Percentiles rank a stretch among this genome's conserved stretches.
phyloP scores from a whole-genome alignment of 2,113 vertebrate species.

The Notarius lentiginosus region DNA sequence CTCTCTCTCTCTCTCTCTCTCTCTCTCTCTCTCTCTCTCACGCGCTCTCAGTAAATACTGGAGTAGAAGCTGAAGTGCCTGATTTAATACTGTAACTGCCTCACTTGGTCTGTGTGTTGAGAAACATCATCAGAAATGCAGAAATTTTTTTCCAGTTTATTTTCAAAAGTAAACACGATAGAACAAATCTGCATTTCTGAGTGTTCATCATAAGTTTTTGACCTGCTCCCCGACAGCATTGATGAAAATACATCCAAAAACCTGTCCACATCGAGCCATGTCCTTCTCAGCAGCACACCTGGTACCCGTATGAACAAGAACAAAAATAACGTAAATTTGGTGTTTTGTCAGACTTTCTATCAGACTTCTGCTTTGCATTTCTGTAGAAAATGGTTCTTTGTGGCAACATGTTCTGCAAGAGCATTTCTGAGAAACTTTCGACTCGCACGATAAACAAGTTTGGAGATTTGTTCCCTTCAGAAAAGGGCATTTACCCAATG shows the following conservation, averaged over 20 bases:
- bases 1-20: too few relatives aligned
- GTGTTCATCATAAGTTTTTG: not conserved
- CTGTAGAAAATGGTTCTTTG: not conserved
- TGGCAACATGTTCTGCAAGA: not conserved
- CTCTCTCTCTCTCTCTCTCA: too few relatives aligned
- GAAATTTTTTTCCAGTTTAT: not conserved
- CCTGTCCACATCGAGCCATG: not conserved
- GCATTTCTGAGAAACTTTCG: not conserved
- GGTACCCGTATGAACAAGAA: not conserved
- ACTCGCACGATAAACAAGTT: not conserved
- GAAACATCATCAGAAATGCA: not conserved
- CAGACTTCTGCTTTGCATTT: not conserved
- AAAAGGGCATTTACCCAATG: not conserved
- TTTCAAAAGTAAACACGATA: too few relatives aligned
- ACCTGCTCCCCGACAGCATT: not conserved
- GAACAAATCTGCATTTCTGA: too few relatives aligned
- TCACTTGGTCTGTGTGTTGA: not conserved
- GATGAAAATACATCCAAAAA: not conserved
- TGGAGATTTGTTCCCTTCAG: not conserved
- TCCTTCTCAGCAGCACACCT: not conserved
- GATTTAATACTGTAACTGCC: too few relatives aligned
- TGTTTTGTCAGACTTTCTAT: slow-evolving; percentile 6
- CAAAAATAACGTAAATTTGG: not conserved
- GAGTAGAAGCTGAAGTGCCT: too few relatives aligned
- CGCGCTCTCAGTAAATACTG: too few relatives aligned